Evolutionary conservation across 64 coral and sea anemone species (phyloP).

Genomic region (Actinia equina): DNA sequence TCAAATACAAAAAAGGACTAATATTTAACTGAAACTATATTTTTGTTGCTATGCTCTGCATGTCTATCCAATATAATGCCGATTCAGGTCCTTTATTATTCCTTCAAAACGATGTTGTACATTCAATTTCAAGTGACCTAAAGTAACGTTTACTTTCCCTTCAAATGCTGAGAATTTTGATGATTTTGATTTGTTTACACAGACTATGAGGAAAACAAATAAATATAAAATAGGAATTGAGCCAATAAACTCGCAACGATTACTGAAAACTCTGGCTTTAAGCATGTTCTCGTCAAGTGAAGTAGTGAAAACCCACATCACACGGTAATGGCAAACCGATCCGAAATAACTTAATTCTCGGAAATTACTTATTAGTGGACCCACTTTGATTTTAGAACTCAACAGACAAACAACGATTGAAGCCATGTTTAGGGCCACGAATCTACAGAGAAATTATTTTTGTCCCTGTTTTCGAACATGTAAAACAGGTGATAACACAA

Average conservation of each 20-base stretch:
- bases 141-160: background rate
- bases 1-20: too few relatives aligned
- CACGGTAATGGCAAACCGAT: background rate
- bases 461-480: too few relatives aligned
- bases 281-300: background rate
- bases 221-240: background rate
- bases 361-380: too few relatives aligned
- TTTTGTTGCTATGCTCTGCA: background rate
- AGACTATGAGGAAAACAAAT: constrained; percentile 2
- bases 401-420: background rate
- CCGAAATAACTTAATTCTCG: too few relatives aligned
- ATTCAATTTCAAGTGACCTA: background rate
- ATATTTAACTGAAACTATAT: too few relatives aligned
- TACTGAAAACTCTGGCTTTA: background rate
- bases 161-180: background rate
- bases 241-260: background rate
- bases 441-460: background rate
- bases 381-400: too few relatives aligned
- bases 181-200: constrained; percentile 6
- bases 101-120: background rate
- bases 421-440: background rate
- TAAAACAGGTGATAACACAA: background rate
- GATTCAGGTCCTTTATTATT: background rate
- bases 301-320: background rate
- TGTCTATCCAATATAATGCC: background rate